A percentile compares a stretch with the other conserved stretches of the same genome.
These are phyloP conservation scores for Orius laevigatus DNA, from an alignment of 1,140 invertebrate species.

Conservation along the genomic window DNA sequence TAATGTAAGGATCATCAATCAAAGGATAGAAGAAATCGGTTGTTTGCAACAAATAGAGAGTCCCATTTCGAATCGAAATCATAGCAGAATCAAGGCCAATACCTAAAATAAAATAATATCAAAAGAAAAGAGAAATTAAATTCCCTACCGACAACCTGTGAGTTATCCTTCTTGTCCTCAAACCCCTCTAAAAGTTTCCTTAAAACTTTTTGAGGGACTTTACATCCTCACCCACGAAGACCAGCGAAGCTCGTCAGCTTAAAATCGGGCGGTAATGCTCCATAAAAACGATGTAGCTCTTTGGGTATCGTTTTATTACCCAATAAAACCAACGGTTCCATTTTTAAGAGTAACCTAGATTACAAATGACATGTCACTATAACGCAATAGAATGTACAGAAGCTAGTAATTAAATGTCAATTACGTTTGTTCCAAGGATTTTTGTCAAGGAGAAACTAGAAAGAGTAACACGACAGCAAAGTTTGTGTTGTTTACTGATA, in stretches of 20 bases:
- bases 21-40: slow-evolving; percentile 98
- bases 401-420: no score
- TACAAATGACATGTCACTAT: no score
- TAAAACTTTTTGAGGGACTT: slow-evolving; percentile 93
- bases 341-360: no score
- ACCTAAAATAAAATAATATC: slow-evolving; percentile 49
- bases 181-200: slow-evolving; percentile 89
- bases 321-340: no score
- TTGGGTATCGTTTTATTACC: no score
- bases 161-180: slow-evolving; percentile 67
- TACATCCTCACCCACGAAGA: slow-evolving; percentile 97
- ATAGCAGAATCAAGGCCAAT: slow-evolving; percentile 84
- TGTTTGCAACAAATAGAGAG: slow-evolving; percentile 88
- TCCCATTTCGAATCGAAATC: slow-evolving; percentile 77
- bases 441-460: no score
- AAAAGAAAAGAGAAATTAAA: not conserved
- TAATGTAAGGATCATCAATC: slow-evolving; percentile 96
- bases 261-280: slow-evolving; percentile 46
- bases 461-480: no score
- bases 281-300: no score
- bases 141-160: slow-evolving; percentile 57
- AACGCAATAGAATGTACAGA: no score
- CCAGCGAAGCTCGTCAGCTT: slow-evolving; percentile 91
- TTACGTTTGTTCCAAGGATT: no score
- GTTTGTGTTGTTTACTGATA: no score